Evolutionary conservation across 2,797 vertebrate genomes (phyloP).

Genomic region (Fratercula arctica): DNA sequence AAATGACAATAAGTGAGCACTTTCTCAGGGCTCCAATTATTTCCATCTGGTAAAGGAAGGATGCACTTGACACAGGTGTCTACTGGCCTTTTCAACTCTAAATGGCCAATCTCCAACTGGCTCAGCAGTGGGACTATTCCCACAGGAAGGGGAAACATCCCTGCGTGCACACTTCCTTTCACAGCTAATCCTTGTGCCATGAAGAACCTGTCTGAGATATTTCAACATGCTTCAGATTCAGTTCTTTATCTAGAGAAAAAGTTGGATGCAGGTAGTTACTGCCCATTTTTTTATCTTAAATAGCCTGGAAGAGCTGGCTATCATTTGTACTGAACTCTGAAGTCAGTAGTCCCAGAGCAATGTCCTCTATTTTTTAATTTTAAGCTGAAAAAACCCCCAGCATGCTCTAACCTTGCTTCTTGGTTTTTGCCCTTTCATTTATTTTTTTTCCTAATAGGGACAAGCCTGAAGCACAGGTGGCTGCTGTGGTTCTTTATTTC

Average conservation of each 20-base stretch:
- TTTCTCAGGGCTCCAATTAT: constrained; percentile 13
- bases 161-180: background rate
- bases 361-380: background rate
- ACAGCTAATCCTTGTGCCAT: background rate
- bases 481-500: constrained; percentile 38
- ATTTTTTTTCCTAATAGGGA: background rate
- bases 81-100: constrained; percentile 38
- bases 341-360: background rate
- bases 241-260: background rate
- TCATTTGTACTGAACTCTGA: background rate
- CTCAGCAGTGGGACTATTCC: background rate
- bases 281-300: background rate
- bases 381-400: background rate
- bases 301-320: background rate
- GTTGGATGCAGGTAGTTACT: background rate
- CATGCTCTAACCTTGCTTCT: background rate
- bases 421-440: background rate
- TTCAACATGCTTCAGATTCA: background rate
- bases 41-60: constrained; percentile 51
- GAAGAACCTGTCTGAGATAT: background rate
- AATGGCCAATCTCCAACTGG: constrained; percentile 43
- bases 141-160: constrained; percentile 9
- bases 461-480: constrained; percentile 39
- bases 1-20: background rate
- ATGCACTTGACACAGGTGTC: constrained; percentile 51